Conservation (phyloP, 2,113 vertebrate species). For the Rhabdornis inornatus region DNA sequence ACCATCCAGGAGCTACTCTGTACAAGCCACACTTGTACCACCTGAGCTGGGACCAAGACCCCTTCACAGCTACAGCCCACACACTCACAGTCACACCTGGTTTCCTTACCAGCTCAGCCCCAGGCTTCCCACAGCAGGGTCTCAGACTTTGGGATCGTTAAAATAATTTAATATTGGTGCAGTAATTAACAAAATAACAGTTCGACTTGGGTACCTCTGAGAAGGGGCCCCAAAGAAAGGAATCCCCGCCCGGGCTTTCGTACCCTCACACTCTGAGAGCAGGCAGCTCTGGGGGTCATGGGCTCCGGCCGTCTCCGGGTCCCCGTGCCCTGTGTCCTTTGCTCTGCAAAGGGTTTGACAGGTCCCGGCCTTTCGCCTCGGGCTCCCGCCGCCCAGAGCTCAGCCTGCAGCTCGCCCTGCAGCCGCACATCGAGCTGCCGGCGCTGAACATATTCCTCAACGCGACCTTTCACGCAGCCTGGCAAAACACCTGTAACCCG, state of each 20-base stretch:
- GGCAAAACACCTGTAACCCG: neutral
- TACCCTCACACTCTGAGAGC: neutral
- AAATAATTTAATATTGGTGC: neutral
- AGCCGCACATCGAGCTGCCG: neutral
- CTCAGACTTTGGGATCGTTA: neutral
- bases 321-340: neutral
- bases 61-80: neutral
- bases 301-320: neutral
- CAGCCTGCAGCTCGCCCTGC: neutral
- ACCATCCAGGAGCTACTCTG: neutral
- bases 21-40: neutral
- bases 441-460: fast-evolving
- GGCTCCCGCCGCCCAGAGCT: neutral
- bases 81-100: neutral
- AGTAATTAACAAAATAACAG: neutral
- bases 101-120: neutral
- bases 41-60: neutral
- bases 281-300: neutral
- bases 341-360: neutral
- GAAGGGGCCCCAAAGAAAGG: neutral
- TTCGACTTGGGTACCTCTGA: neutral
- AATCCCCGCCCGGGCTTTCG: neutral
- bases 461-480: no score
- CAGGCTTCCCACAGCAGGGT: neutral
- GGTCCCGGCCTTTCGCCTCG: neutral